Evolutionary conservation across 2,797 vertebrate species (phyloP).

Genomic region (Morus bassanus): DNA sequence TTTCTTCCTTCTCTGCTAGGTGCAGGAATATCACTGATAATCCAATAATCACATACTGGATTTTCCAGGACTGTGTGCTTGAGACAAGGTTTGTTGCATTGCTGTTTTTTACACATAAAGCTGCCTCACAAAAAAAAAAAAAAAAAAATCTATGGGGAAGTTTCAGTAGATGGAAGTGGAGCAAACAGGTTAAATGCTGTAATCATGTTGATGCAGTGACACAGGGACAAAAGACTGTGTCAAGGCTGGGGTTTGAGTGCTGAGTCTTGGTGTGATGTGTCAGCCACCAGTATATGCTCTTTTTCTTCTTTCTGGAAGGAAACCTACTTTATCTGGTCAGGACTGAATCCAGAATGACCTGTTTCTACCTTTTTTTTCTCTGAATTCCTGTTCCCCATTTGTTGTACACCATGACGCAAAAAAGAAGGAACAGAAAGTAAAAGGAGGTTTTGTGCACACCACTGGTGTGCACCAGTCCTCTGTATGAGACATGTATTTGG

Average conservation of each 20-base stretch:
- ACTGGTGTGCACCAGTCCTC: background rate
- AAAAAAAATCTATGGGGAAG: background rate
- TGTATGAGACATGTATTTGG: accelerated
- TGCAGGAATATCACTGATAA: background rate
- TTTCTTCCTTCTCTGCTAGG: background rate
- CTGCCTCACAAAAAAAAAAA: background rate
- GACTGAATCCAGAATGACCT: background rate
- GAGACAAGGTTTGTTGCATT: background rate
- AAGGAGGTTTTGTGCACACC: background rate
- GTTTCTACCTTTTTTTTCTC: background rate
- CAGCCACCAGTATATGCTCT: background rate
- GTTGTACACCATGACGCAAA: background rate
- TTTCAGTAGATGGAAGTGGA: background rate
- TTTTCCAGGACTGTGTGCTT: background rate
- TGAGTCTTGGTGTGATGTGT: background rate
- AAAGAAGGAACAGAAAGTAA: background rate
- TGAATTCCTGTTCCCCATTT: background rate
- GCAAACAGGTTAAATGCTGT: background rate
- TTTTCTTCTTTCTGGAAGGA: background rate
- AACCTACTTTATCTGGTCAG: background rate
- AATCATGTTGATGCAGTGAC: background rate
- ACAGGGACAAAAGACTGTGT: background rate
- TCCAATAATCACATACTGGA: background rate
- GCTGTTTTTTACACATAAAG: background rate
- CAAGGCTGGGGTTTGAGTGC: background rate